Base-by-base conservation (phyloP, 2,888 invertebrate species). In the Tanypteryx hageni region DNA sequence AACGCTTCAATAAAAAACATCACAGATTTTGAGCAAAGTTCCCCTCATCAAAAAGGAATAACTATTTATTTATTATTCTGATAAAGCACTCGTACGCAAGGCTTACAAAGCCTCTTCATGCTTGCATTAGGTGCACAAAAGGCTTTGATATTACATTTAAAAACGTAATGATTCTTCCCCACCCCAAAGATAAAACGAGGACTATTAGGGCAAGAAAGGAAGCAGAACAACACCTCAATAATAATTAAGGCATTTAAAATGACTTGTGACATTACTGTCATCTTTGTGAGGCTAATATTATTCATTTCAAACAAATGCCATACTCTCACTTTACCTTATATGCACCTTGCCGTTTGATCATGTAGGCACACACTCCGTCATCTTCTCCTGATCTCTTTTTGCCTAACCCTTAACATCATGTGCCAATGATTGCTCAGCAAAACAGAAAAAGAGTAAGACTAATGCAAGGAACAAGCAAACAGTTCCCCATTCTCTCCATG, bases 1-100 rank as follows among this genome's bases (percentile, higher is more conserved):
- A 89, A 89, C 61, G 57, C 64, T 31, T 89, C 64, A 68, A 64
- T 89, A 59, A 86, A 83, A 83, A 89, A 89, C 64, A 89, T 89
- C 89, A 89, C 89, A 89, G 89, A 89, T 89, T 89, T 89, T 89
- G 89, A 89, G 89, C 89, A 89, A 83, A 64, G 18, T 68, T 68
- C 68, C 89, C 64, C 44, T 44, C 44, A 89, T 89, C 89, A 27
- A 68, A 57, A 44, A 89, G 89, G 64, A 89, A 89, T 89, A 44
- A 64, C 31, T 89, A 89, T 64, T 44, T 11, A 89, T 27, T 76
- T 27, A 76, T n/a, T 27, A 76, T n/a, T 27, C 22, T 22, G 61
- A 64, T 44, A 61, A 68, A 89, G 31, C 44, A 61, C 44, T 68
- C 31, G 14, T 56, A 27, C 27, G 83, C 64, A 64, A 68, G 56